phyloP scores from a whole-genome alignment of 2,113 vertebrate genomes.

The Amphiprion percula region DNA sequence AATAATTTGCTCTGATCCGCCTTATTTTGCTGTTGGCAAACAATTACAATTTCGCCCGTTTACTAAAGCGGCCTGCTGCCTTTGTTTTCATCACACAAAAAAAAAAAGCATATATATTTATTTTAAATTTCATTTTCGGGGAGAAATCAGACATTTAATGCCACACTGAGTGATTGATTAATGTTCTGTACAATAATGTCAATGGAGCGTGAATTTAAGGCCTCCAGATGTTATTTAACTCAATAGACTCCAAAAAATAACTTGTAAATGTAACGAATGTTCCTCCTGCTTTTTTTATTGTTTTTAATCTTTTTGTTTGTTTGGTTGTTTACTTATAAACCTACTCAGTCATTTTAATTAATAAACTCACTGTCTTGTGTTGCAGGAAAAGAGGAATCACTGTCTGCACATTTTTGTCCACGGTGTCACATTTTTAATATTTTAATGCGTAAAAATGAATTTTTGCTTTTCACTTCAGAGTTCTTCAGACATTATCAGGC shows the following conservation, averaged over 20 bases:
- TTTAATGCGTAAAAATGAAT: neutral
- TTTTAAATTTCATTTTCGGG: too few species aligned
- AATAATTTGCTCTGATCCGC: constrained; percentile 17
- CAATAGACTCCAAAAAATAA: too few species aligned
- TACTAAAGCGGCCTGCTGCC: neutral
- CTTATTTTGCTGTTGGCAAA: constrained; percentile 35
- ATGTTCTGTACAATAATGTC: too few species aligned
- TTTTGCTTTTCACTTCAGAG: neutral
- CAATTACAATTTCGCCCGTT: constrained; percentile 6
- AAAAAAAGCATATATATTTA: too few species aligned
- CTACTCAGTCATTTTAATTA: neutral
- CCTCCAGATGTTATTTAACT: too few species aligned
- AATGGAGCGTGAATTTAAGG: too few species aligned
- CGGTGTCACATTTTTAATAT: neutral
- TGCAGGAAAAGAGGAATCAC: too few species aligned
- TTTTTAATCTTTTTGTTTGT: neutral
- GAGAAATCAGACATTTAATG: too few species aligned
- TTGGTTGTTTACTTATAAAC: neutral
- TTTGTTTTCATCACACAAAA: too few species aligned
- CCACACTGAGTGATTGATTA: too few species aligned
- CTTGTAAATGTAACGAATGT: neutral
- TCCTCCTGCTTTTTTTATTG: too few species aligned
- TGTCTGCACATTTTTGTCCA: neutral
- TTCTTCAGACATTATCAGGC: neutral
- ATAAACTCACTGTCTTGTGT: too few species aligned